Percentiles rank a stretch among this genome's conserved stretches.
phyloP scores from a whole-genome alignment of 2,113 vertebrate species.

The Illadopsis cleaveri region DNA sequence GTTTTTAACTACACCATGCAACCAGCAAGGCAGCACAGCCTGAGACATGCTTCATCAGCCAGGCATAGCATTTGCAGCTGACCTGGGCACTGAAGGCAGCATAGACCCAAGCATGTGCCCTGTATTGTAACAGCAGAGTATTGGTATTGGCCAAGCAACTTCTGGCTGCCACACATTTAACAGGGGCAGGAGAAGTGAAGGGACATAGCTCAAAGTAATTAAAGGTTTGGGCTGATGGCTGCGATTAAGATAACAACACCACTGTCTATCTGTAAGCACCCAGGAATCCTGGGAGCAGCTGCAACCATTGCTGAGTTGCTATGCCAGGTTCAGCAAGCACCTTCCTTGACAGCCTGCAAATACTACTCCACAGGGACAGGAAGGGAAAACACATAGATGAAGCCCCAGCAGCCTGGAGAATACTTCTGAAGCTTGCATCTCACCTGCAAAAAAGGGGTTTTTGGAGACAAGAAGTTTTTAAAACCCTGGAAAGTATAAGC shows the following conservation, averaged over 20 bases:
- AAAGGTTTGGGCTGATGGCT: background rate
- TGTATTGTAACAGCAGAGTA: background rate
- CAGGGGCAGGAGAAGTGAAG: background rate
- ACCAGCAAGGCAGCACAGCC: background rate
- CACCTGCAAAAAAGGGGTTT: background rate
- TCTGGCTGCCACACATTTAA: background rate
- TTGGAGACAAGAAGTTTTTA: background rate
- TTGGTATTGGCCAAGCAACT: background rate
- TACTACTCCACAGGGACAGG: too few relatives aligned
- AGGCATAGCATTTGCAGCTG: background rate
- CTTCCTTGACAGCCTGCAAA: background rate
- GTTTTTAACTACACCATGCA: background rate
- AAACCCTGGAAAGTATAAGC: background rate
- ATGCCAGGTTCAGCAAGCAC: background rate
- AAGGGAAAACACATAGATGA: background rate
- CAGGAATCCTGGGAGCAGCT: background rate
- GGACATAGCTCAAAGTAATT: background rate
- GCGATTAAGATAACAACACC: background rate
- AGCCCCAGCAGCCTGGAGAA: background rate
- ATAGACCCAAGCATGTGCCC: accelerated
- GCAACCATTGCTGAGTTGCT: background rate
- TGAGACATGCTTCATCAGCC: background rate
- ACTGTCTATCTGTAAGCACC: background rate
- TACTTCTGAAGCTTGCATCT: background rate
- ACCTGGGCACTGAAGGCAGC: background rate